Percentiles rank a stretch among this genome's conserved stretches.
Evolutionary conservation across 2,888 invertebrate species (phyloP).

Genomic region (Trachelus stipa): DNA sequence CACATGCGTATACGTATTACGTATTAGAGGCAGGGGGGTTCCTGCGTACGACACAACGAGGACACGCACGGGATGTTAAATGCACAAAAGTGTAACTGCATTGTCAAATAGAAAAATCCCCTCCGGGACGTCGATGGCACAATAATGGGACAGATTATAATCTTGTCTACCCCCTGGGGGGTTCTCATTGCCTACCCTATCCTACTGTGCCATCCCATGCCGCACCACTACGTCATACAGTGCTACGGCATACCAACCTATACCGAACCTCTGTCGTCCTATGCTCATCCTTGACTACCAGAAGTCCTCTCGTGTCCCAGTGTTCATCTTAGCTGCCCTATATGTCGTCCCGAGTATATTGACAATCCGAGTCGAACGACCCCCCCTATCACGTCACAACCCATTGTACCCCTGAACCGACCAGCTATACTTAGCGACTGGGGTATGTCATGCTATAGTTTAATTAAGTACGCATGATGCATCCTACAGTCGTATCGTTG

Average conservation of each 20-base stretch:
- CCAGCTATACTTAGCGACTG: neutral
- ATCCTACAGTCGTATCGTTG: constrained; percentile 55
- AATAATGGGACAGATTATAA: constrained; percentile 67
- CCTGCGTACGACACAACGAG: constrained; percentile 19
- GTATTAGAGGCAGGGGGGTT: constrained; percentile 24
- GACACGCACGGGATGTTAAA: constrained; percentile 58
- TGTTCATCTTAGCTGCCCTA: constrained; percentile 11
- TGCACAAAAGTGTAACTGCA: constrained; percentile 66
- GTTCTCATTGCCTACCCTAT: constrained; percentile 26
- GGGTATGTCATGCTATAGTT: constrained; percentile 32
- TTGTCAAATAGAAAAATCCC: constrained; percentile 64
- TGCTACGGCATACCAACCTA: neutral
- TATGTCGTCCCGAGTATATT: neutral
- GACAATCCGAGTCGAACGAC: neutral
- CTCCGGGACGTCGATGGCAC: constrained; percentile 65
- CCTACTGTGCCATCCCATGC: constrained; percentile 26
- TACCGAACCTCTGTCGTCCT: neutral
- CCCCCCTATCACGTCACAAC: neutral
- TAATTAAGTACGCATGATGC: constrained; percentile 62
- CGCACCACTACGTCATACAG: neutral
- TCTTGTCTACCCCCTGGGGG: constrained; percentile 65
- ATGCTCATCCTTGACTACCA: neutral
- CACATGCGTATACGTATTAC: constrained; percentile 30
- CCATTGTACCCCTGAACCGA: neutral
- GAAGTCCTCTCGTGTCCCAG: constrained; percentile 17